Conservation (phyloP, 1,140 invertebrate species). For the Apocrypta bakeri region DNA sequence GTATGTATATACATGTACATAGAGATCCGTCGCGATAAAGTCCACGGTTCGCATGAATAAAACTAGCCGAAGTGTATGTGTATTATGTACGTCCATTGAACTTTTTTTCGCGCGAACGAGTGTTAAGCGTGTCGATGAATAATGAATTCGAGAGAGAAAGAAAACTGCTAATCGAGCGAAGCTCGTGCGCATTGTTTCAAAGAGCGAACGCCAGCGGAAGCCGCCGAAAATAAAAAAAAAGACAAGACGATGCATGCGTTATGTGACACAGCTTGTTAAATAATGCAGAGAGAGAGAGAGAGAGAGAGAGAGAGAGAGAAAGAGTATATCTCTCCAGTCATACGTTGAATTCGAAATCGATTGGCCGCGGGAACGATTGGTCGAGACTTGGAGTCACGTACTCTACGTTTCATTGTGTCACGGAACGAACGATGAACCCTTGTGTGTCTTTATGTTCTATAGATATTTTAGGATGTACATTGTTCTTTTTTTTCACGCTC, state of each 20-base stretch:
- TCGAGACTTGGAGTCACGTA: constrained; percentile 33
- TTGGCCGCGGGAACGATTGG: constrained; percentile 5
- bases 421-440: constrained; percentile 30
- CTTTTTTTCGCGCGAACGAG: constrained; percentile 19
- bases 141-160: constrained; percentile 8
- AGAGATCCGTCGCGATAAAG: neutral
- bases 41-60: neutral
- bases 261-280: constrained; percentile 32
- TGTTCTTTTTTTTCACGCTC: neutral
- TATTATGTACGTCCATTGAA: neutral
- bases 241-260: neutral
- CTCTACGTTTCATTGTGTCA: constrained; percentile 16
- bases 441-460: neutral
- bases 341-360: constrained; percentile 41
- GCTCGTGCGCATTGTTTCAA: constrained; percentile 27
- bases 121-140: constrained; percentile 40
- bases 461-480: neutral
- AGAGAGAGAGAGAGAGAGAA: neutral
- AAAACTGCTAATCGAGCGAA: constrained; percentile 29
- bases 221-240: constrained; percentile 20
- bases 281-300: constrained; percentile 20
- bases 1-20: neutral
- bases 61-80: neutral
- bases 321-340: neutral
- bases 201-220: neutral